phyloP scores from a whole-genome alignment of 1,140 invertebrate species.

The Brachionus sp. region DNA sequence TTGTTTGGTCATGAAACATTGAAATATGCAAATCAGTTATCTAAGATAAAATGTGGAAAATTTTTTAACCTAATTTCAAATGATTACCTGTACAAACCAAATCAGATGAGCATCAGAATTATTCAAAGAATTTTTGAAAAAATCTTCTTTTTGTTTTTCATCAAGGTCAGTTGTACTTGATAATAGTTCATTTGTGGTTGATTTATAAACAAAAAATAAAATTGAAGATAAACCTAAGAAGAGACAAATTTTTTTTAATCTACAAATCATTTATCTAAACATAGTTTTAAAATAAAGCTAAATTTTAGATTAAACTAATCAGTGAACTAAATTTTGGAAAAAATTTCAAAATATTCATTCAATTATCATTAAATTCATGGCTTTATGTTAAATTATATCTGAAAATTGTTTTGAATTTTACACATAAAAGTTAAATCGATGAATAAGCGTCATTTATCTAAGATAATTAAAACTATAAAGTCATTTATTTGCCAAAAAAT shows the following conservation, averaged over 20 bases:
- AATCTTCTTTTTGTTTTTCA: not conserved
- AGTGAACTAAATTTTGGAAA: not conserved
- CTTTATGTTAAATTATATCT: not conserved
- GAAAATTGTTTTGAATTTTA: not conserved
- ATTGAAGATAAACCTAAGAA: not conserved
- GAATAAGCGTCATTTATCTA: no score
- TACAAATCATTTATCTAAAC: constrained; percentile 4
- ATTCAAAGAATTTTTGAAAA: not conserved
- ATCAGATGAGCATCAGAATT: constrained; percentile 65
- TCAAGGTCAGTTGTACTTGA: not conserved
- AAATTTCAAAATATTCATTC: not conserved
- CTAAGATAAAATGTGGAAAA: constrained; percentile 58
- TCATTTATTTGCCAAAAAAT: no score
- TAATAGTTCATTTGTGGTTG: not conserved
- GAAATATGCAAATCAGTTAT: constrained; percentile 85
- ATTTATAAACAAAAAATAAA: not conserved
- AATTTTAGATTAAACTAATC: not conserved
- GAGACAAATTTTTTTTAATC: not conserved
- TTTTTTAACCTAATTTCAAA: not conserved
- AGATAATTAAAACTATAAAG: no score
- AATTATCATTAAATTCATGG: not conserved
- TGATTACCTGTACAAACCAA: constrained; percentile 73
- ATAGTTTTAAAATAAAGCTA: not conserved
- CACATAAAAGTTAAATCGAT: no score
- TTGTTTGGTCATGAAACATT: constrained; percentile 71